A percentile compares a stretch with the other conserved stretches of the same genome.
phyloP scores from a whole-genome alignment of 2,797 vertebrate species.

The Poeciliopsis gracilis region DNA sequence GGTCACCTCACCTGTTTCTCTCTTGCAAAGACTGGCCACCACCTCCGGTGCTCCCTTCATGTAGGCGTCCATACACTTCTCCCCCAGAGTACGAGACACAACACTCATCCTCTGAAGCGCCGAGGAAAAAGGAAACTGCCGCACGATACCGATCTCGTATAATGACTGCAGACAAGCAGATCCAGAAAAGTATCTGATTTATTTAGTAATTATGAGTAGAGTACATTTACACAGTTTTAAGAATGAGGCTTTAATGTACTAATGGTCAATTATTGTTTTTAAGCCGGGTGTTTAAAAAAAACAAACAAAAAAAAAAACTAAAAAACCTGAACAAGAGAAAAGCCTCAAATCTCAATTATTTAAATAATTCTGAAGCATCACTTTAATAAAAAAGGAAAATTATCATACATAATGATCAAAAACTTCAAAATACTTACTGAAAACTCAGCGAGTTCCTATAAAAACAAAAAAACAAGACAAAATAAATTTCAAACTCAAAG shows the following conservation, averaged over 20 bases:
- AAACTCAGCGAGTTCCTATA: constrained; percentile 92
- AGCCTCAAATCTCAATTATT: not conserved
- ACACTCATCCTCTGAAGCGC: constrained; percentile 95
- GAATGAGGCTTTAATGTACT: not conserved
- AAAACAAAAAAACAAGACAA: constrained; percentile 5
- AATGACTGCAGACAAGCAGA: constrained; percentile 73
- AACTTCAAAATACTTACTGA: constrained; percentile 82
- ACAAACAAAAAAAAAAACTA: not conserved
- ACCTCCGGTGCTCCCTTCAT: constrained; percentile 96
- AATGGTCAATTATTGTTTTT: not conserved
- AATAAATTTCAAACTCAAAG: not conserved
- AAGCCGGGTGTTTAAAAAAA: not conserved
- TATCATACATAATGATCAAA: not conserved
- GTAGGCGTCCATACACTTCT: constrained; percentile 96
- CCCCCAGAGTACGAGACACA: constrained; percentile 89
- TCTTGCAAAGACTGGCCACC: constrained; percentile 91
- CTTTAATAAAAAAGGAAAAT: not conserved
- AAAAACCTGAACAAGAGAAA: not conserved
- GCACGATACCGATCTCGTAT: constrained; percentile 96
- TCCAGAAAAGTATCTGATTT: not conserved
- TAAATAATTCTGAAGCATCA: not conserved
- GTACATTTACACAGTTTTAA: not conserved
- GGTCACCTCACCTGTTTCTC: constrained; percentile 85
- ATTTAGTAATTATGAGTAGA: not conserved
- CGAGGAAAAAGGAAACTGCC: constrained; percentile 98